These are phyloP conservation scores for Acanthornis magna DNA, from an alignment of 2,797 vertebrate genomes.

Conservation along the genomic window DNA sequence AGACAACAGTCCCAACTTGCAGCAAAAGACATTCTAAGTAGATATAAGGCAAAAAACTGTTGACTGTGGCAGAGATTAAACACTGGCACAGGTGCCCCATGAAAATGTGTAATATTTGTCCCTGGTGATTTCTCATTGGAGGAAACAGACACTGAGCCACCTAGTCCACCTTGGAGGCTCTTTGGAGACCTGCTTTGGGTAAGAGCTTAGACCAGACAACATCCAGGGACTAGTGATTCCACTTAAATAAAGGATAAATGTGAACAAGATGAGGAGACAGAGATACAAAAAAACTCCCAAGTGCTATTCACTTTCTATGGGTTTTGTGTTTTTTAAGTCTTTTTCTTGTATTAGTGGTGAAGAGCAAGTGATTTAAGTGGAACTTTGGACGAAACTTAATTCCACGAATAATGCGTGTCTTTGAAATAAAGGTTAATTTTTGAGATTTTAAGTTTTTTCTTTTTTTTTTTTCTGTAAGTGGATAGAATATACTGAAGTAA, in stretches of 20 bases:
- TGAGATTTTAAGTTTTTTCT: neutral
- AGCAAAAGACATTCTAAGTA: neutral
- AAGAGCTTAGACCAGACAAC: neutral
- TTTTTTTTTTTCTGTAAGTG: neutral
- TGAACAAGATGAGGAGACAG: neutral
- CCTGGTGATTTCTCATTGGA: neutral
- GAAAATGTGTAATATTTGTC: neutral
- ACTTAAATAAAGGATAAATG: neutral
- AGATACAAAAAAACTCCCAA: neutral
- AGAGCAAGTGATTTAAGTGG: neutral
- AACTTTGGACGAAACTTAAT: neutral
- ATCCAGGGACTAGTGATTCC: neutral
- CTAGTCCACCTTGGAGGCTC: neutral
- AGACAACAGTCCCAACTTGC: neutral
- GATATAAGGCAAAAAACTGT: neutral
- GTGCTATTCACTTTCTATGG: neutral
- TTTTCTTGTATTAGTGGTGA: neutral
- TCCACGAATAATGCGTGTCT: neutral
- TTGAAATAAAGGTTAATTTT: neutral
- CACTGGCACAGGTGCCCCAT: neutral
- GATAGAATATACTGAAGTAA: neutral
- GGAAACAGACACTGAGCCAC: neutral
- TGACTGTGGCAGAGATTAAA: neutral
- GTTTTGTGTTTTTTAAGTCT: neutral
- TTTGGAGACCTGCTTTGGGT: neutral